Evolutionary conservation across 2,113 vertebrate genomes (phyloP).

Genomic region (Rynchops niger): DNA sequence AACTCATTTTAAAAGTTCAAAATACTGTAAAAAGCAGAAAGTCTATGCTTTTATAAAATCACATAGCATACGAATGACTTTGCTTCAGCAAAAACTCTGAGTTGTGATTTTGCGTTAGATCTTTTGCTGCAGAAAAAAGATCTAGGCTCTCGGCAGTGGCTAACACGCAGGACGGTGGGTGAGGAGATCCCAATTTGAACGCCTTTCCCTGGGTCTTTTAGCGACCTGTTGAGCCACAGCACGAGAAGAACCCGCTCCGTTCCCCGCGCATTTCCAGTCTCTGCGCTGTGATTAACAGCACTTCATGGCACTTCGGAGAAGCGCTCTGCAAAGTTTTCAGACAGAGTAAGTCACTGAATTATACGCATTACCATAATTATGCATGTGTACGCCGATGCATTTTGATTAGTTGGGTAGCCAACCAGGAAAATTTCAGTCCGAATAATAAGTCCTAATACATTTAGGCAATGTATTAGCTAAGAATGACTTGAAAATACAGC

Average conservation of each 20-base stretch:
- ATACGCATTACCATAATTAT: background rate
- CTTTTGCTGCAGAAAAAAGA: background rate
- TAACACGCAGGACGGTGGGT: background rate
- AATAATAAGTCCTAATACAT: background rate
- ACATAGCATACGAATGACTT: background rate
- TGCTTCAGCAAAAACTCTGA: background rate
- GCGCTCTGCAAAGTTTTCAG: background rate
- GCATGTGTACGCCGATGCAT: background rate
- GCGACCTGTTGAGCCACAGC: background rate
- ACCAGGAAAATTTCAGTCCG: background rate
- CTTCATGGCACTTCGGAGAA: background rate
- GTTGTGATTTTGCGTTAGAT: background rate
- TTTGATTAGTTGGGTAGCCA: background rate
- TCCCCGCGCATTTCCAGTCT: background rate
- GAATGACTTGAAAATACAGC: background rate
- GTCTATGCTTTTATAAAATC: background rate
- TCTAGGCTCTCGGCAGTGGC: background rate
- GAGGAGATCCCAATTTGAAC: background rate
- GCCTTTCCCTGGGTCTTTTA: background rate
- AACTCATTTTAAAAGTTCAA: background rate
- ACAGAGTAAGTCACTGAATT: background rate
- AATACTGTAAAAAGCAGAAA: background rate
- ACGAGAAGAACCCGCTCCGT: background rate
- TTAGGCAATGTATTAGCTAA: background rate
- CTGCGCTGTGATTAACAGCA: background rate